Conservation (phyloP, 2,888 invertebrate genomes). For the Odontocerum albicorne region DNA sequence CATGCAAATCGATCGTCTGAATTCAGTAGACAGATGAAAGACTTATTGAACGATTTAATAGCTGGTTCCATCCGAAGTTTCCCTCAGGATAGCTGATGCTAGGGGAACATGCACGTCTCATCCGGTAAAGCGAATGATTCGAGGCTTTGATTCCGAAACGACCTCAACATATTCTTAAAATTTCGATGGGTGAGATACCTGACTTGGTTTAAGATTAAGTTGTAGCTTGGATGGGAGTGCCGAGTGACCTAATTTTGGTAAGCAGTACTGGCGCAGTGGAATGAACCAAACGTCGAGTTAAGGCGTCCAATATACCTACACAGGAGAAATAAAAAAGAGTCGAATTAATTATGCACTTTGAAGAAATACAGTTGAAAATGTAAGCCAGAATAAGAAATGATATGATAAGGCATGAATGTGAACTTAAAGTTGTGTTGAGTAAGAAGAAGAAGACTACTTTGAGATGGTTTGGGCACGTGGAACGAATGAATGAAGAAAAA, state of each 20-base stretch:
- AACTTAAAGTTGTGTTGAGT: too few species aligned
- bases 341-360: too few species aligned
- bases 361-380: too few species aligned
- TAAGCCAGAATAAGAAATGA: too few species aligned
- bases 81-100: conserved; percentile 71
- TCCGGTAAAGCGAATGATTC: conserved; percentile 78
- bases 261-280: conserved; percentile 80
- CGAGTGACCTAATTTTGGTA: conserved; percentile 75
- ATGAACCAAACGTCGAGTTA: conserved; percentile 74
- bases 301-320: conserved; percentile 66
- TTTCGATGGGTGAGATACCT: conserved; percentile 72
- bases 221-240: conserved; percentile 59
- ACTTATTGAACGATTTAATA: too few species aligned
- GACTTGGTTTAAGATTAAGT: conserved; percentile 61
- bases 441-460: too few species aligned
- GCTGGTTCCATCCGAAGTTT: too few species aligned
- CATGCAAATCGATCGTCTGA: conserved; percentile 79
- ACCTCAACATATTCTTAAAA: conserved; percentile 76
- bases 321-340: conserved; percentile 64
- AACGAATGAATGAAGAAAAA: too few species aligned
- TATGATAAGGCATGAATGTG: too few species aligned
- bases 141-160: conserved; percentile 69
- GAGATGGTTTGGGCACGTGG: too few species aligned
- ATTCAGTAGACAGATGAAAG: conserved; percentile 73
- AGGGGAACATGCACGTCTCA: conserved; percentile 50